Evolutionary conservation across 2,113 vertebrate genomes (phyloP).

Genomic region (Donacobius atricapilla): DNA sequence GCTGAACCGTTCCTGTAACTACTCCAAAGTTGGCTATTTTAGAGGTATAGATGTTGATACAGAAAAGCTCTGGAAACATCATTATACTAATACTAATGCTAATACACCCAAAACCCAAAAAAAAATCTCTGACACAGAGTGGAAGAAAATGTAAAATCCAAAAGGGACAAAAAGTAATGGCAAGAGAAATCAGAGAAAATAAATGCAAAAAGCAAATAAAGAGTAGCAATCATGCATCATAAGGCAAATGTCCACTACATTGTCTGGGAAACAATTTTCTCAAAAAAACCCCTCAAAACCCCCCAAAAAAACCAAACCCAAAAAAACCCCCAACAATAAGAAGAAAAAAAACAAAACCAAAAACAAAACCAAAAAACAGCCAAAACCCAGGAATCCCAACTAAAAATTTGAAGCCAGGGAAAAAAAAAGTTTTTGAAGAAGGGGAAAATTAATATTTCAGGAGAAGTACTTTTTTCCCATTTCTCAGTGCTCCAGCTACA

Average conservation of each 20-base stretch:
- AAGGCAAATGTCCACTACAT: neutral
- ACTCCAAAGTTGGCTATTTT: neutral
- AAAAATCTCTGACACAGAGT: neutral
- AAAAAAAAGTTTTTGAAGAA: neutral
- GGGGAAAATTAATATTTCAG: neutral
- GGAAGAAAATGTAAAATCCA: neutral
- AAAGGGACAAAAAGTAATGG: neutral
- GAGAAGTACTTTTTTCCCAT: neutral
- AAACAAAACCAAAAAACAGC: too few species aligned
- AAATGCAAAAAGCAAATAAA: neutral
- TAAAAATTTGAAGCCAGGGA: neutral
- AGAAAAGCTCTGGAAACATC: neutral
- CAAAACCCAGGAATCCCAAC: neutral
- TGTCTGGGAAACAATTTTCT: neutral
- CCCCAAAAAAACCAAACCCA: neutral
- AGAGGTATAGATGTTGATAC: neutral
- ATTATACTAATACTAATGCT: too few species aligned
- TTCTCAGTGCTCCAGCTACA: rapidly evolving
- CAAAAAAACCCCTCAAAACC: neutral
- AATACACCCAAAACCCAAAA: neutral
- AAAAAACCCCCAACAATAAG: too few species aligned
- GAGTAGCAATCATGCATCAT: neutral
- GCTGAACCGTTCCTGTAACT: neutral
- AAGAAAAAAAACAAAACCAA: neutral
- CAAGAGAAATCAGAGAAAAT: neutral